Evolutionary conservation across 2,888 invertebrate genomes (phyloP), one percentile per base, ranked within the genome.

Genomic region (Syrphus vitripennis): DNA sequence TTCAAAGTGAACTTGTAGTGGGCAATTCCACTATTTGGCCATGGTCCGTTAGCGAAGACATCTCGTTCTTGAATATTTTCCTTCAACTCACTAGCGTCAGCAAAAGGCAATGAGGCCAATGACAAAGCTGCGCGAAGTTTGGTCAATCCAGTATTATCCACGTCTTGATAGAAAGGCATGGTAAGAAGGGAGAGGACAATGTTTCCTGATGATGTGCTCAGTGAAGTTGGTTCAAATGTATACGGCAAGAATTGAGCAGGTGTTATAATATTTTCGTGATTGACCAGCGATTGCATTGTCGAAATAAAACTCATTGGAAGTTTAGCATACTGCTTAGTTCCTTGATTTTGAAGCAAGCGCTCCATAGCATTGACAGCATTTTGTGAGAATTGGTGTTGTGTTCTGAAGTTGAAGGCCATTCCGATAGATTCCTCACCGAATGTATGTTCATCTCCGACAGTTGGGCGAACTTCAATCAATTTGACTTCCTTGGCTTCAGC

Each of bases 381-480:
- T 1, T 78, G 67, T 31, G 92, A 90, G 88, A 92, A 93, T 89
- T 94, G 93, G 59, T 90, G 90, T 55, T 94, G 94, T 40, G 94
- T 93, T 87, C 93, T 93, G 84, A 93, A 93, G 37, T 93, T 93
- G 92, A 94, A 94, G 55, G 93, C 92, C 88, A 94, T 91, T 21
- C 95, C 95, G 74, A 93, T 92, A 83, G 92, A 89, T 42, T 92
- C 88, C 83, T 94, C 93, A 9, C 95, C 95, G 45, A 93, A 90
- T 6, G 88, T 88, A 3, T 88, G 70, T 90, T 94, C 88, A 89
- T 88, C 87, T 92, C 91, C 76, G 91, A 88, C 37, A 89, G 90
- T 14, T 89, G 89, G n/a, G 90, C 91, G 89, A 90, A 93, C 87
- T 89, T 92, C 71, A 71, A 94, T 91, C 19, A 94, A 82, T 88